Evolutionary conservation across 2,888 invertebrate species (phyloP), one percentile per base, ranked within the genome.

Genomic region (Alloplasta piceator): DNA sequence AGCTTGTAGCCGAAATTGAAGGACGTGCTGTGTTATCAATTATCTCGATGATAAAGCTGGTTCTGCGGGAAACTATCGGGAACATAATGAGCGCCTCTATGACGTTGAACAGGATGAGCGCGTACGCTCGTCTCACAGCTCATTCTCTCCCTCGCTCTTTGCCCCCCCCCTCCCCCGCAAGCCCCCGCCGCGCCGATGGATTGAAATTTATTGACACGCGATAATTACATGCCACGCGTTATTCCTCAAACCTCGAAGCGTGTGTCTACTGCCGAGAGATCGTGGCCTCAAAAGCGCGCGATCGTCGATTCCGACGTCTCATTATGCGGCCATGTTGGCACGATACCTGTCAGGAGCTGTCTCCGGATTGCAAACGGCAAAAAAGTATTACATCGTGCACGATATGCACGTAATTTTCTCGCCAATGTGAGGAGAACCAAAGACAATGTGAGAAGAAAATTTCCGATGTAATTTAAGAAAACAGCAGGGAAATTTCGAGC

Each of bases 141-240:
- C n/a, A 41, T 61, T 26, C 7, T 61, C 16, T 39, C 52, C 58
- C 72, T 63, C 61, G 73, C 50, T 72, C 68, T 72, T 72, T 66
- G 76, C 67, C 12, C 55, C 39, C 61, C 56, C 63, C n/a, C n/a
- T n/a, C n/a, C n/a, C n/a, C n/a, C n/a, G n/a, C n/a, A n/a, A 43
- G 73, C 64, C 56, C 43, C 16, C 41, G 75, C 75, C 67, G 64
- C 73, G 61, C 26, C 26, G 26, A 26, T 75, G 86, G 86, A 89
- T 89, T 87, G 87, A 88, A 89, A 90, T 90, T 90, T 90, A 90
- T 90, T 84, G 89, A 90, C 89, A 87, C 85, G 85, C 88, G 83
- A 86, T 90, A 90, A 90, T 90, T 90, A 89, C 89, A 87, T 85
- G 89, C 87, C 88, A 88, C 88, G 87, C 84, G 85, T 81, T 26